Percentiles rank a stretch among this genome's conserved stretches.
Conservation (phyloP, 2,888 invertebrate genomes). For the Drosophila meridionalis region DNA sequence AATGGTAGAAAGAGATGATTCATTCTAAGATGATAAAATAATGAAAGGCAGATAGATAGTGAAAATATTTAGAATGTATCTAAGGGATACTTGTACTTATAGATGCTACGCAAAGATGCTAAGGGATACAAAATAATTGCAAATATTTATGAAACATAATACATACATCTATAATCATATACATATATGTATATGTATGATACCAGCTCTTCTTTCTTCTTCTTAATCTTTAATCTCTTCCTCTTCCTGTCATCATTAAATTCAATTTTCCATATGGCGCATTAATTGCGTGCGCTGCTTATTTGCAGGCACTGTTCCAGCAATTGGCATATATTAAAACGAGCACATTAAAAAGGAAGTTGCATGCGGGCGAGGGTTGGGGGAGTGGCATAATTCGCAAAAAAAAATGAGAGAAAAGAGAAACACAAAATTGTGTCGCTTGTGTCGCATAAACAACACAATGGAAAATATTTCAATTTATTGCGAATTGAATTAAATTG, state of each 20-base stretch:
- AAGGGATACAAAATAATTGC: neutral
- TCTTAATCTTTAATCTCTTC: neutral
- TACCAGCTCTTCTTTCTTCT: neutral
- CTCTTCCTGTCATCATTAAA: conserved; percentile 38
- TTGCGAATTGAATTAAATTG: conserved; percentile 81
- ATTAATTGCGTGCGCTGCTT: conserved; percentile 50
- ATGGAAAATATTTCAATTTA: conserved; percentile 72
- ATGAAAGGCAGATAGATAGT: no score
- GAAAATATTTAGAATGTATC: no score
- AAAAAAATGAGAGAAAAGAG: neutral
- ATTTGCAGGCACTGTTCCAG: conserved; percentile 53
- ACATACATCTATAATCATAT: neutral
- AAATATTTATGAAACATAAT: neutral
- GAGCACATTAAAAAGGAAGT: conserved; percentile 70
- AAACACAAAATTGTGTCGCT: conserved; percentile 40
- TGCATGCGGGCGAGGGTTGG: conserved; percentile 44
- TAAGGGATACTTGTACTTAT: no score
- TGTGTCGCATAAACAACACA: conserved; percentile 42
- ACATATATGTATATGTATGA: neutral
- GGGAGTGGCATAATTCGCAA: neutral
- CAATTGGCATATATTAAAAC: conserved; percentile 43
- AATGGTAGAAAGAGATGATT: no score
- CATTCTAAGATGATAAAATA: no score
- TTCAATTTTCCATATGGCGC: conserved; percentile 24
- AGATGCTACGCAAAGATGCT: no score